Percentiles rank a stretch among this genome's conserved stretches.
phyloP scores from a whole-genome alignment of 2,113 vertebrate genomes.

The Archilochus colubris region DNA sequence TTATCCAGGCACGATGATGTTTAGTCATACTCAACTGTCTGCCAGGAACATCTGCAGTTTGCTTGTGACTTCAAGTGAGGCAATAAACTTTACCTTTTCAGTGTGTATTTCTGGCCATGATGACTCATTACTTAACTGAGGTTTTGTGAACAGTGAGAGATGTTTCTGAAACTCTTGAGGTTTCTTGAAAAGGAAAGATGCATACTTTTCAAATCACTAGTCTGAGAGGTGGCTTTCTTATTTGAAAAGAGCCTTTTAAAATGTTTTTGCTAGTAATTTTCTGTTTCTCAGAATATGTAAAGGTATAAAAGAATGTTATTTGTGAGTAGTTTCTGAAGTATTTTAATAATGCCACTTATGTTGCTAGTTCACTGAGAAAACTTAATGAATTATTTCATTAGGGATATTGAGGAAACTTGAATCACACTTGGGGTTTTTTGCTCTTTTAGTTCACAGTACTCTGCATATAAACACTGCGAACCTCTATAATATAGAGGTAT shows the following conservation, averaged over 20 bases:
- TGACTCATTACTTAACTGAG: constrained; percentile 7
- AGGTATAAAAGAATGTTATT: constrained; percentile 27
- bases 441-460: not conserved
- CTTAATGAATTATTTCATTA: constrained; percentile 39
- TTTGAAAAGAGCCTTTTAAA: constrained; percentile 32
- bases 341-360: constrained; percentile 45
- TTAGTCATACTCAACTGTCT: not conserved
- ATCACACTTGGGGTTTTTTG: not conserved
- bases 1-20: not conserved
- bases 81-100: not conserved
- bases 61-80: not conserved
- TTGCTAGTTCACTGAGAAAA: constrained; percentile 29
- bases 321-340: constrained; percentile 47
- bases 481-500: not conserved
- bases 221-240: constrained; percentile 45
- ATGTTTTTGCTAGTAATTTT: constrained; percentile 29
- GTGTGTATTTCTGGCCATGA: not conserved
- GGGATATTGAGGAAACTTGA: constrained; percentile 19
- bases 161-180: constrained; percentile 50
- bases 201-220: constrained; percentile 48
- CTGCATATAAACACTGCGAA: not conserved
- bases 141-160: constrained; percentile 24
- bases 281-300: constrained; percentile 34
- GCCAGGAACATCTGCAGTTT: not conserved
- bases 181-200: constrained; percentile 33